Evolutionary conservation across 2,113 vertebrate species (phyloP), one percentile per base, ranked within the genome.

Genomic region (Larimichthys polyactis): DNA sequence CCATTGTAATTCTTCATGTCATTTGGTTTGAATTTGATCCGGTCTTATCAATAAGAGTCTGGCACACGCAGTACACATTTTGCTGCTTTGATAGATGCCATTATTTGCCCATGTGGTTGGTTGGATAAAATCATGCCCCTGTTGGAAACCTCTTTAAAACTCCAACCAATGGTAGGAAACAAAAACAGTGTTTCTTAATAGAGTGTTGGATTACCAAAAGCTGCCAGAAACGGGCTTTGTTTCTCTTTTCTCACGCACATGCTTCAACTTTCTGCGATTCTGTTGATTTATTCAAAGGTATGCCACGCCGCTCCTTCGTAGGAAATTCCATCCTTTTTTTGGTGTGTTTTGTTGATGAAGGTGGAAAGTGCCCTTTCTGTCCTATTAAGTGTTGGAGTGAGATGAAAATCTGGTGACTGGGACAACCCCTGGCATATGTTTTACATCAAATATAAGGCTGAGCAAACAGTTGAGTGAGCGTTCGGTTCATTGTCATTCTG

Each of bases 401-500:
- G 79, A 79, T 72, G 75, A 81, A 8, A 71, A 82, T 68, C 48
- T 73, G 74, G 51, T 62, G 89, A 85, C 70, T 57, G 59, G 64
- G 82, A 85, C 72, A 67, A 80, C 74, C 54, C 36, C 57, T 51
- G 75, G 60, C 89, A 82, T 75, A 44, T 85, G 90, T 85, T 89
- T 89, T 69, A 81, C 73, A 84, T 90, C 83, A 71, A 8, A 67
- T 27, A 65, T 58, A 27, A 73, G 62, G 75, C 86, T 66, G 84
- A 76, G 72, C 73, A 86, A 86, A 84, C 63, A 87, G 54, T 66
- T 70, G 20, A 55, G 64, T 1, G 52, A 80, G 58, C 15, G 8
- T 72, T 75, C 7, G 0, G 58, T 81, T 89, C 63, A 67, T 90
- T 84, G 90, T 86, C 78, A 79, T 87, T 87, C 78, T 32, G 77